These are phyloP conservation scores for Dromius quadrimaculatus DNA, from an alignment of 2,888 invertebrate species.

Conservation along the genomic window DNA sequence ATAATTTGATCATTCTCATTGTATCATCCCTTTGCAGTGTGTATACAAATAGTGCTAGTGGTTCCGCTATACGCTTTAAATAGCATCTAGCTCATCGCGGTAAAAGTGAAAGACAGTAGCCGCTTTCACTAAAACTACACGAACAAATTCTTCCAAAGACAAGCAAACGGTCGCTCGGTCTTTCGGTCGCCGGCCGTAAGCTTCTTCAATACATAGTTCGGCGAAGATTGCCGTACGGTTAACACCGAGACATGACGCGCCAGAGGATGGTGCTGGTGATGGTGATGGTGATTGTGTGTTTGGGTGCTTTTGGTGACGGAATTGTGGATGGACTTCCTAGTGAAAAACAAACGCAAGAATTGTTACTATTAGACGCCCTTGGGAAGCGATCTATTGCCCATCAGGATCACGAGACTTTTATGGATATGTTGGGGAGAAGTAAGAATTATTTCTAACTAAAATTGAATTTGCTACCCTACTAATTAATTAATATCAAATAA, in stretches of 20 bases:
- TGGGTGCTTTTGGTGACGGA: too few species aligned
- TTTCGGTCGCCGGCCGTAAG: background rate
- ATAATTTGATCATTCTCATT: constrained; percentile 12
- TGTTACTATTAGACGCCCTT: constrained; percentile 79
- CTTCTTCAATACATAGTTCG: constrained; percentile 11
- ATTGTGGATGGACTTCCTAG: constrained; percentile 66
- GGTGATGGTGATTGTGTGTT: constrained; percentile 36
- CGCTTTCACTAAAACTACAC: constrained; percentile 24
- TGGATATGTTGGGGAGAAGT: constrained; percentile 90
- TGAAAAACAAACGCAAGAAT: constrained; percentile 80
- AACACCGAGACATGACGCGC: constrained; percentile 26
- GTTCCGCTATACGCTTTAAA: constrained; percentile 58
- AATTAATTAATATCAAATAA: too few species aligned
- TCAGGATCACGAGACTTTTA: constrained; percentile 78
- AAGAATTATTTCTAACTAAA: too few species aligned
- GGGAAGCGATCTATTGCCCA: constrained; percentile 73
- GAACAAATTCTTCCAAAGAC: constrained; percentile 42
- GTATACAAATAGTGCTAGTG: background rate
- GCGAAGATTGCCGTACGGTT: constrained; percentile 28
- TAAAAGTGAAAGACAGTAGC: constrained; percentile 62
- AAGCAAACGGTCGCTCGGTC: background rate
- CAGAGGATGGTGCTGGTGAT: constrained; percentile 10
- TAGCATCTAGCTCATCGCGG: constrained; percentile 58
- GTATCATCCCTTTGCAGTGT: constrained; percentile 29
- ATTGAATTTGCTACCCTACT: too few species aligned